Evolutionary conservation across 2,888 invertebrate genomes (phyloP).

Genomic region (Tenthredo livida): DNA sequence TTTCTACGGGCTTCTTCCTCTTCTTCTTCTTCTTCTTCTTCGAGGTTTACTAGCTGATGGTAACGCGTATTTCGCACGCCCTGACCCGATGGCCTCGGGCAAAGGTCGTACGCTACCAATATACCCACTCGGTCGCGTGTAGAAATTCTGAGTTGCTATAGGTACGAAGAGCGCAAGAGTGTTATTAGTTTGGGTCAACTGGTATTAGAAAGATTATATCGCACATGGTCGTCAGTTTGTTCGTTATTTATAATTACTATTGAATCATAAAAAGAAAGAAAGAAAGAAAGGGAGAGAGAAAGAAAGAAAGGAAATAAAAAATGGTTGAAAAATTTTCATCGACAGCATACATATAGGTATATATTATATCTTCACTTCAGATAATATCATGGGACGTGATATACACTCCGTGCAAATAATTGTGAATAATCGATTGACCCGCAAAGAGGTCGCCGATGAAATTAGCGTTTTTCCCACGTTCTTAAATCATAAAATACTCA

Average conservation of each 20-base stretch:
- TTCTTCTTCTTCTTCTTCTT: slow-evolving; percentile 5
- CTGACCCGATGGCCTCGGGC: slow-evolving; percentile 26
- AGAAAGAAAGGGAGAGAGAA: too few relatives aligned
- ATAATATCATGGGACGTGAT: too few relatives aligned
- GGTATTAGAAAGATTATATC: slow-evolving; percentile 17
- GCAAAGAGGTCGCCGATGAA: background rate
- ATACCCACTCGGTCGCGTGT: slow-evolving; percentile 8
- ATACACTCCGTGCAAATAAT: background rate
- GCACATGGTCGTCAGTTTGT: too few relatives aligned
- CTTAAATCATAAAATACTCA: background rate
- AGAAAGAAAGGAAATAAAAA: too few relatives aligned
- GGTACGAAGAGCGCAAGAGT: background rate
- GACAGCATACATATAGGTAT: too few relatives aligned
- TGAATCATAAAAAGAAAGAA: background rate
- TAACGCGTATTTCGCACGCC: slow-evolving; percentile 43
- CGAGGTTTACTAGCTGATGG: background rate
- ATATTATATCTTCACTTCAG: too few relatives aligned
- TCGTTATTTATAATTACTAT: background rate
- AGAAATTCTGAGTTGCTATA: background rate
- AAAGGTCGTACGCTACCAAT: slow-evolving; percentile 28
- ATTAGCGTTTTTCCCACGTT: slow-evolving; percentile 8
- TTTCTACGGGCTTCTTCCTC: background rate
- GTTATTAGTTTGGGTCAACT: slow-evolving; percentile 13
- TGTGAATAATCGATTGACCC: slow-evolving; percentile 25
- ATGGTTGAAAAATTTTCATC: background rate